Base-by-base conservation (phyloP, 2,888 invertebrate species). In the Parascotia fuliginaria region DNA sequence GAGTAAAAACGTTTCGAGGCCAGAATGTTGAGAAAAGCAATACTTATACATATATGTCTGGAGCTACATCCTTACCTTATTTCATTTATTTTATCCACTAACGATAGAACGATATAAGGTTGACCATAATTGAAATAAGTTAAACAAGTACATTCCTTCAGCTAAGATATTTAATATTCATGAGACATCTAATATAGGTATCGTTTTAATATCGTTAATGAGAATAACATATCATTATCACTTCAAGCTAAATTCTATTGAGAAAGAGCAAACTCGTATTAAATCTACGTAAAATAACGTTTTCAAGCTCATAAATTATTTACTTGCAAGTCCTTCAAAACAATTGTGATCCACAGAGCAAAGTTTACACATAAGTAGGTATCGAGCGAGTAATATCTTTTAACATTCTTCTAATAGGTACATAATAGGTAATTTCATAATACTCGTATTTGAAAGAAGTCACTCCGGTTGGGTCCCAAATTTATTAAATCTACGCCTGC, bases 391-490 rank as follows among this genome's bases (percentile, higher is more conserved):
- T 33, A 36, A 42, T 54, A 50, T 46, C 37, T 48, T 57, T 63
- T 56, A 56, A 51, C 58, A 55, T 70, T 57, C 47, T 55, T 52
- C 45, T 52, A 42, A 50, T 58, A 70, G 67, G 58, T 61, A 58
- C 71, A 59, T 55, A 57, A 63, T 65, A 65, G 61, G 58, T 52
- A 62, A 53, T 33, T 59, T 51, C 55, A 55, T 58, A 54, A 42
- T 59, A 65, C 53, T 66, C 59, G 57, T 61, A 55, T 59, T 58
- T 60, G 42, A 60, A 59, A 56, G 48, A 59, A 76, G 74, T 79
- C 83, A 77, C 72, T 82, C 81, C 83, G 72, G 75, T 85, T 77
- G 80, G 87, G 86, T 88, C 89, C 87, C 87, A 79, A 69, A 61
- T 79, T 68, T 67, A 63, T 69, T 79, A 78, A 73, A 73, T 69